Base-by-base conservation (phyloP, 2,797 vertebrate species). In the Sarcoramphus papa region DNA sequence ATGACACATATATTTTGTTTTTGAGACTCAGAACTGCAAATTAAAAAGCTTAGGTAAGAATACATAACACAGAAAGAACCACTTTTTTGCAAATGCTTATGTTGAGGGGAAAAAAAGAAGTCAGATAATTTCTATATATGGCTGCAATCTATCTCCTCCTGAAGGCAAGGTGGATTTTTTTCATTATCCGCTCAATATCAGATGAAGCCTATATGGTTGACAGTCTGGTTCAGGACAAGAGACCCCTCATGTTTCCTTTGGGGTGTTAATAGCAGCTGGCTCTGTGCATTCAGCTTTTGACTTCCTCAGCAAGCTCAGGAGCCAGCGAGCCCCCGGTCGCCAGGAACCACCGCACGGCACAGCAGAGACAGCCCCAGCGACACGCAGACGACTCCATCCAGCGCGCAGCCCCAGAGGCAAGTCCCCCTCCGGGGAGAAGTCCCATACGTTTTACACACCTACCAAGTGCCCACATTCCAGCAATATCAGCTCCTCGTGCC, bases 401-500 rank as follows among this genome's bases (percentile, higher is more conserved):
- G 37, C 0, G 0, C 57, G 28, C 31, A 35, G 51, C 30, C 51
- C 40, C 20, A 43, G 15, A 14, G n/a, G 27, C 48, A 18, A 59
- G 14, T 3, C 11, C 28, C 20, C 2, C 16, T 45, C 25, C 0
- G 0, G 40, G 41, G 22, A 91, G 30, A 45, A 40, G 24, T 6
- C 81, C 65, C 2, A 0, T 0, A 13, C 0, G 1, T 54, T 24
- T 27, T 33, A n/a, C 65, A 80, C 43, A 25, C 41, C 51, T 76
- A 57, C 60, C 41, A 5, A 35, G 11, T 2, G 56, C 43, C 82
- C 59, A 20, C 69, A 69, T 86, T 80, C 85, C 93, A 78, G 53
- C 63, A 45, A 0, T 68, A 96, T 70, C 79, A 4, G 56, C 54
- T 87, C n/a, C 79, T 43, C 8, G 0, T 14, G 5, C 47, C 60